Base-by-base conservation (phyloP, 2,113 vertebrate genomes). In the Microtus ochrogaster region DNA sequence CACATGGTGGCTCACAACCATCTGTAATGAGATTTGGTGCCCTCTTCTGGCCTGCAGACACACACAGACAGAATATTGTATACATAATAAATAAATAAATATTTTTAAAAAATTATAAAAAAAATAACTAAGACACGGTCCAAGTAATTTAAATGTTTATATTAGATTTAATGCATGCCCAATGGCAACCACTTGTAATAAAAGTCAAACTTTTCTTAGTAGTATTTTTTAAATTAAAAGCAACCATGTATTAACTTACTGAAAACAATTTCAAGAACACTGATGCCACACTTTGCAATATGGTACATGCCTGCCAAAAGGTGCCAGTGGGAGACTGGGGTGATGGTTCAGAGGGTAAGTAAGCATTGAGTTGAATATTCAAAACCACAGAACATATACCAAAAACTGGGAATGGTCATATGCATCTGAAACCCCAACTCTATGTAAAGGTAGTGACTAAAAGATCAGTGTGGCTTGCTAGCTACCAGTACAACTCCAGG, bases 191-290 rank as follows among this genome's bases (percentile, higher is more conserved):
- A 86, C 12, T 89, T 90, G 89, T 91, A 87, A 58, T 58, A 76
- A 36, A 47, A 68, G 0, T 12, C 58, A 66, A 83, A 94, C 61
- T 90, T 87, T 72, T 94, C 26, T 89, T 94, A 17, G 84, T 30
- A 84, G 63, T 85, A 28, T 3, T 89, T 91, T 79, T 83, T 52
- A 81, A n/a, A 66, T 86, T 79, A 96, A 94, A 73, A 33, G 30
- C 61, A 96, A 85, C 3, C 8, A 90, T 52, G 74, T 39, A 82
- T 49, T n/a, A 63, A 33, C 63, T 76, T 77, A 83, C 36, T 92
- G 68, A 94, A 90, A 4, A 52, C 6, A 92, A 97, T 72, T 96
- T 96, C 68, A 93, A 55, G 47, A 94, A n/a, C 81, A 76, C 89
- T 78, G 73, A 8, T 66, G 47, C 30, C 14, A 94, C 11, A 94